Conservation (phyloP, 2,113 vertebrate species). For the Corvus hawaiiensis region DNA sequence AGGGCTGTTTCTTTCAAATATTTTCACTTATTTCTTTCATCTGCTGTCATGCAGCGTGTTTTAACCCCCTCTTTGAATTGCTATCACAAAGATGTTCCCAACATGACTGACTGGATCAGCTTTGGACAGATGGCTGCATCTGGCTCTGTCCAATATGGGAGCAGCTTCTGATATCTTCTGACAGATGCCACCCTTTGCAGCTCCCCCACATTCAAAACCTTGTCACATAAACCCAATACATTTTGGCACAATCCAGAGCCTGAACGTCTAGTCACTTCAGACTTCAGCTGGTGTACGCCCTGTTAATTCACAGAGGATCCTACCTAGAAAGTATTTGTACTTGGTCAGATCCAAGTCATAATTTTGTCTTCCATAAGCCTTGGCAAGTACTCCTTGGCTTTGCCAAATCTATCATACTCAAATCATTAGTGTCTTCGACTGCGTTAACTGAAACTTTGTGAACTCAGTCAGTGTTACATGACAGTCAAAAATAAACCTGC, state of each 20-base stretch:
- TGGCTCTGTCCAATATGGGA: neutral
- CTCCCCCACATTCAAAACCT: neutral
- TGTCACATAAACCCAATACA: neutral
- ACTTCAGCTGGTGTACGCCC: neutral
- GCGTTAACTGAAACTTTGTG: neutral
- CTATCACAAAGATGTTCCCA: neutral
- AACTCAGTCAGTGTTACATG: neutral
- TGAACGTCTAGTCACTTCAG: neutral
- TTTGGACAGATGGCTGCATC: neutral
- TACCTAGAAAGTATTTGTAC: neutral
- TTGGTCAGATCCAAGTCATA: neutral
- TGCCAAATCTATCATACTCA: neutral
- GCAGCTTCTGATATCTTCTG: neutral
- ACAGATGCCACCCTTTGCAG: neutral
- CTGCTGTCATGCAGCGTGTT: fast-evolving
- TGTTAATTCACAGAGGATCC: neutral
- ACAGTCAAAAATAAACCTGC: neutral
- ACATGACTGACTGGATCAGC: neutral
- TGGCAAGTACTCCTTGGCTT: neutral
- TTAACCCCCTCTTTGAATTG: neutral
- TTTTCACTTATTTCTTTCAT: neutral
- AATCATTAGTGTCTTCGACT: neutral
- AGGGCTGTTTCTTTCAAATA: neutral
- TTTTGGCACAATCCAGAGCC: neutral
- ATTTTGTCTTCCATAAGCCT: neutral